Conservation (phyloP, 2,797 vertebrate genomes). For the Eulemur albifrons region DNA sequence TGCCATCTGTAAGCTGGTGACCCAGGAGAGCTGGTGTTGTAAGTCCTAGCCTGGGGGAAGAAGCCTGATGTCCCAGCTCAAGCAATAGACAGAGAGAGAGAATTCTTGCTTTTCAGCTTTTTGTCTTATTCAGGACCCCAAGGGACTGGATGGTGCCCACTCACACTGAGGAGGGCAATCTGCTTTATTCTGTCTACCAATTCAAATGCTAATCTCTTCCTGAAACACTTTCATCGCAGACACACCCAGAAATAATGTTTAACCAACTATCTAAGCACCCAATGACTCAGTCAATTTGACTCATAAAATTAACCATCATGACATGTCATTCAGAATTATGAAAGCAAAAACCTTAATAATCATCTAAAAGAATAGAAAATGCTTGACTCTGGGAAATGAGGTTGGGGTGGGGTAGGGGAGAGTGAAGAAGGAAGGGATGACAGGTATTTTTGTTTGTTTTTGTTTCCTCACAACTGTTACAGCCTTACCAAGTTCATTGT, state of each 20-base stretch:
- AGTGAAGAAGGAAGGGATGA: background rate
- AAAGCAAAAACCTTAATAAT: background rate
- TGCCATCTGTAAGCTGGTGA: background rate
- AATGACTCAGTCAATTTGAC: background rate
- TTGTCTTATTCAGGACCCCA: background rate
- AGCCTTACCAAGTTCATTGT: background rate
- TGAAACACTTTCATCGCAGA: background rate
- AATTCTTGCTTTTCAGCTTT: background rate
- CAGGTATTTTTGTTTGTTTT: background rate
- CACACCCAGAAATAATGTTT: background rate
- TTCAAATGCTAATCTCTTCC: background rate
- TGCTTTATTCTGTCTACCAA: background rate
- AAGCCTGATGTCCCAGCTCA: background rate
- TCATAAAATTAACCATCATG: background rate
- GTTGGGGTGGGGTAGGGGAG: rapidly evolving
- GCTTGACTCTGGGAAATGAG: background rate
- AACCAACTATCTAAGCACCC: background rate
- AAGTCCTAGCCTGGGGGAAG: background rate
- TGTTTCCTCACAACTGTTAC: background rate
- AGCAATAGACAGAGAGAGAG: background rate
- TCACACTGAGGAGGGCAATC: background rate
- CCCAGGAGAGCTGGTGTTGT: background rate
- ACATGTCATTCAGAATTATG: background rate
- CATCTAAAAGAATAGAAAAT: background rate
- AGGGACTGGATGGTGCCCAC: background rate